These are phyloP conservation scores for Pararge aegeria DNA, from an alignment of 1,140 invertebrate species.

Conservation along the genomic window DNA sequence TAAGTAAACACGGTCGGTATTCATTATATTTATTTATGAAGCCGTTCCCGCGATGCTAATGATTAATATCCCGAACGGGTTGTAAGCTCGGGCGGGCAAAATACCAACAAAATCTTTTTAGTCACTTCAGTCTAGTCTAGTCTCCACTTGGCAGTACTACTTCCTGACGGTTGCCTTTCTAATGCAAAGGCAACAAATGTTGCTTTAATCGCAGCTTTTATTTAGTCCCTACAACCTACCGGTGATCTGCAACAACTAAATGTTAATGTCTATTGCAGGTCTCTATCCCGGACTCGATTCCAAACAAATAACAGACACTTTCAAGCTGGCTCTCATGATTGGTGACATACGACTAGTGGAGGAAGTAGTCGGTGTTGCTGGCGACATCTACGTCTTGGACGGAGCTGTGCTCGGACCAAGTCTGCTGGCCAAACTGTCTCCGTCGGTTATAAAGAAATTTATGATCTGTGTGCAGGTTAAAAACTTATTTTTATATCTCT, in stretches of 20 bases:
- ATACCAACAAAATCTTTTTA: no score
- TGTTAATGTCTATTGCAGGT: constrained; percentile 41
- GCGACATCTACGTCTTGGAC: constrained; percentile 90
- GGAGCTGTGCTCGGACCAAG: constrained; percentile 86
- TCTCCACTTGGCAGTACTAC: no score
- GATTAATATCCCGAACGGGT: no score
- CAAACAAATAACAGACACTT: constrained; percentile 81
- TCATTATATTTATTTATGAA: background rate
- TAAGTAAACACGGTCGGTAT: background rate
- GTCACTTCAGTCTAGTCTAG: no score
- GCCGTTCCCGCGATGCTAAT: no score
- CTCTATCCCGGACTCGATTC: constrained; percentile 56
- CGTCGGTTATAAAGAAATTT: constrained; percentile 88
- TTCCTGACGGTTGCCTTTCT: no score
- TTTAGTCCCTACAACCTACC: no score
- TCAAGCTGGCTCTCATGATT: constrained; percentile 90
- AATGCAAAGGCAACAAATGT: no score
- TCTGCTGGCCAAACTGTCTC: constrained; percentile 89
- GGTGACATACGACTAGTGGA: constrained; percentile 89
- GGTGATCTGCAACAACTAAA: no score
- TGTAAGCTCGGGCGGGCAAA: no score
- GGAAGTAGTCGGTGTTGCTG: constrained; percentile 87
- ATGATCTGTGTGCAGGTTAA: constrained; percentile 89
- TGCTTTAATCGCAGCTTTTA: no score
- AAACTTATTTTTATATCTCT: no score